Evolutionary conservation across 2,113 vertebrate species (phyloP), one percentile per base, ranked within the genome.

Genomic region (Lates calcarifer): DNA sequence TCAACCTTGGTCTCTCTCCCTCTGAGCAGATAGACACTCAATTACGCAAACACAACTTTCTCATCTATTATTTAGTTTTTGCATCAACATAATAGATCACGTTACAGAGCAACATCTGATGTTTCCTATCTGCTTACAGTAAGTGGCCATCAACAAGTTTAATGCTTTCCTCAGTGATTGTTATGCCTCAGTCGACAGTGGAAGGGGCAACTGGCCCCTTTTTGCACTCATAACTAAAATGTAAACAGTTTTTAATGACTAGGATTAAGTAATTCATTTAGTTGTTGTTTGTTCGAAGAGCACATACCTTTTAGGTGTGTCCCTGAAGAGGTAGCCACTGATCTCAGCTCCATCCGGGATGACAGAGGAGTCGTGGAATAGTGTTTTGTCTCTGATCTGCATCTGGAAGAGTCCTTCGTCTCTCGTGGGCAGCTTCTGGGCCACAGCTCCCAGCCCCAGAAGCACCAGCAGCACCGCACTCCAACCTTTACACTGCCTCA

Each of bases 331-430:
- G 91, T 97, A 99, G 83, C 98, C 96, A 53, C 95, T 98, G 86
- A 99, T 97, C 92, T 99, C 98, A 0, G 98, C 98, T 90, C 98
- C 98, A 0, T 99, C 98, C 0, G 98, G 98, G 80, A 99, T 94
- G 78, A 98, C 96, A 0, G 98, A 97, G 0, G 98, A 97, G 90
- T 98, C 97, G 0, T 99, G 98, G 81, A 98, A 98, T 84, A 97
- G 92, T 0, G 96, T 89, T 81, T 98, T 98, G 94, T 99, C 97
- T 81, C 94, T 95, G 85, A 99, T 98, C 93, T 99, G 98, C 97
- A 97, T 97, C 94, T 99, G 98, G 87, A 99, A 99, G 80, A 99
- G 96, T 13, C 97, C 97, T 82, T 99, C 98, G 78, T 99, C 98
- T 70, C 98, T 95, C 2, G 98, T 99, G 43, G 98, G 98, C 14